phyloP scores from a whole-genome alignment of 2,888 invertebrate species.

The Ceramica pisi region DNA sequence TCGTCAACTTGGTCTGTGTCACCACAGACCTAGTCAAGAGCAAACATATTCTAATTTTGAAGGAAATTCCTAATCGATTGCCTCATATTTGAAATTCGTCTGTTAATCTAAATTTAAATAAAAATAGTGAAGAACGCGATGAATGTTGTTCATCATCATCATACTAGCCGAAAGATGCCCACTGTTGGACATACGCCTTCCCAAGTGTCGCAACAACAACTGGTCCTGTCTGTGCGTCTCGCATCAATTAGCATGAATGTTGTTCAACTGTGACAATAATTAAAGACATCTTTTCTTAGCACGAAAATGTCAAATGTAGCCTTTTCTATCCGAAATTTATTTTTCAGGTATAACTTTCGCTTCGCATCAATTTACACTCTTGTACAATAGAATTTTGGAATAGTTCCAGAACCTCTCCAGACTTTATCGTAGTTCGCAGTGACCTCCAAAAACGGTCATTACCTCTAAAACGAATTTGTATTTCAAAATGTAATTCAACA shows the following conservation, averaged over 20 bases:
- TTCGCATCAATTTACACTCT: not conserved
- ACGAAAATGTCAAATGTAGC: not conserved
- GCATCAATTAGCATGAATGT: too few relatives aligned
- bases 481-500: not conserved
- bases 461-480: not conserved
- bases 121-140: not conserved
- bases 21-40: too few relatives aligned
- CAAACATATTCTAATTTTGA: too few relatives aligned
- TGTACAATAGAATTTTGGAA: constrained; percentile 10
- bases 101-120: too few relatives aligned
- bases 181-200: too few relatives aligned
- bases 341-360: not conserved
- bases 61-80: not conserved
- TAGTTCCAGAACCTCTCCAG: not conserved
- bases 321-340: not conserved
- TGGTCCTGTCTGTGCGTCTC: too few relatives aligned
- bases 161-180: too few relatives aligned
- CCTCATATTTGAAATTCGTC: not conserved
- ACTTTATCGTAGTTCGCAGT: not conserved
- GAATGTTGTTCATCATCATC: too few relatives aligned
- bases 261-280: too few relatives aligned
- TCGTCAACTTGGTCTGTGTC: too few relatives aligned
- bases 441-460: not conserved
- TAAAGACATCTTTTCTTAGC: not conserved
- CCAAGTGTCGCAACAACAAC: too few relatives aligned